These are phyloP conservation scores for Anabas testudineus DNA, from an alignment of 2,797 vertebrate genomes.

Conservation along the genomic window DNA sequence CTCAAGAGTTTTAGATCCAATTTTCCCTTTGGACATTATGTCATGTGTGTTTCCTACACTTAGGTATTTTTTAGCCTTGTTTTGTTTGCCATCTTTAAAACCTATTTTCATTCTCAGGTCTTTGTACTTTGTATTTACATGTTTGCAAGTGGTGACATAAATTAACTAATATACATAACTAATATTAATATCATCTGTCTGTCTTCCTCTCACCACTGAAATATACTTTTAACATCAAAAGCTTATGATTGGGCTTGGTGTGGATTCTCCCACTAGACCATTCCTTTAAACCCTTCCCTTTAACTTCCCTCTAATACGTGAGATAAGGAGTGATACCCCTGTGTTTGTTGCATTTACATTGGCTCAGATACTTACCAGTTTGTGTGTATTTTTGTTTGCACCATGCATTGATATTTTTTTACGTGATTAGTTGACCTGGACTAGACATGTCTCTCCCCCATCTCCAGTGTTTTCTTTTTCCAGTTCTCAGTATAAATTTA, in stretches of 20 bases:
- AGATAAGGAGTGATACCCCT: slow-evolving; percentile 23
- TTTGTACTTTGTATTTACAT: too few relatives aligned
- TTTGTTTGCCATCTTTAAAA: background rate
- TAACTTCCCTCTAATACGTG: slow-evolving; percentile 13
- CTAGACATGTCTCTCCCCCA: background rate
- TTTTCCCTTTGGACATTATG: background rate
- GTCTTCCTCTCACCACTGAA: too few relatives aligned
- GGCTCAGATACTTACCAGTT: slow-evolving; percentile 26
- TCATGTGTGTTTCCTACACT: too few relatives aligned
- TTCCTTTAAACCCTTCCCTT: slow-evolving; percentile 16
- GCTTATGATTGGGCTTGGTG: slow-evolving; percentile 1
- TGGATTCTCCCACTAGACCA: background rate
- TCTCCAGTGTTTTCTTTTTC: slow-evolving; percentile 22
- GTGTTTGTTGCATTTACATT: slow-evolving; percentile 35
- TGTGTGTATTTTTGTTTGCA: background rate
- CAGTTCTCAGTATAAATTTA: slow-evolving; percentile 37
- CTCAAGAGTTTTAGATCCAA: too few relatives aligned
- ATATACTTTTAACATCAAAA: background rate
- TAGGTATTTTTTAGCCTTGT: background rate
- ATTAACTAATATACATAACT: too few relatives aligned
- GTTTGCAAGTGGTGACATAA: too few relatives aligned
- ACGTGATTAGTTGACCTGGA: slow-evolving; percentile 10
- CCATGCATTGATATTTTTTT: slow-evolving; percentile 3
- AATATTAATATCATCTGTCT: too few relatives aligned
- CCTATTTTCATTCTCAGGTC: too few relatives aligned